Evolutionary conservation across 2,888 invertebrate genomes (phyloP).

Genomic region (Drosophila tripunctata): DNA sequence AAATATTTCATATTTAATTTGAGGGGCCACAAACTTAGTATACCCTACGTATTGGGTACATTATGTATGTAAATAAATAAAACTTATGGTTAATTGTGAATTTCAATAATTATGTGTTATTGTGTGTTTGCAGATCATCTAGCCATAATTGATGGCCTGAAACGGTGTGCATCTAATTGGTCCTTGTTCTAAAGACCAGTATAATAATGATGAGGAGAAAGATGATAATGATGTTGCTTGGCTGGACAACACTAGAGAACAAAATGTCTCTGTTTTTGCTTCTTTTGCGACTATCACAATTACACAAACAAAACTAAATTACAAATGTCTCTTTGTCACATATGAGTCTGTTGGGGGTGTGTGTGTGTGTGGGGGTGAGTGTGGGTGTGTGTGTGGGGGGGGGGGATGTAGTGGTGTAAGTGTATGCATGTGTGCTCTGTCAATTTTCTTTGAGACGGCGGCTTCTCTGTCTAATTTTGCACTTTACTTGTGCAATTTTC

Average conservation of each 20-base stretch:
- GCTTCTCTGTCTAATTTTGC: constrained; percentile 54
- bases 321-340: constrained; percentile 33
- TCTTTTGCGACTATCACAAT: constrained; percentile 27
- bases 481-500: constrained; percentile 68
- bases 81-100: no score
- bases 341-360: neutral
- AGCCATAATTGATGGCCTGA: no score
- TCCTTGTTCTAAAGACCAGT: no score
- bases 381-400: neutral
- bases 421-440: constrained; percentile 9
- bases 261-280: neutral
- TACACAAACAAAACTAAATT: constrained; percentile 63
- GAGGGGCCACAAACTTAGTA: no score
- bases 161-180: no score
- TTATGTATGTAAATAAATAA: no score
- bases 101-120: no score
- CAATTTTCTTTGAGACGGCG: constrained; percentile 49
- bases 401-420: no score
- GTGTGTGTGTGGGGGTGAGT: neutral
- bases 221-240: constrained; percentile 10
- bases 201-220: constrained; percentile 1
- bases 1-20: no score
- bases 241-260: constrained; percentile 15
- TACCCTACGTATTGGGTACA: no score
- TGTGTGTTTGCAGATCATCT: no score